Conservation (phyloP, 2,113 vertebrate species). For the Vicugna pacos region DNA sequence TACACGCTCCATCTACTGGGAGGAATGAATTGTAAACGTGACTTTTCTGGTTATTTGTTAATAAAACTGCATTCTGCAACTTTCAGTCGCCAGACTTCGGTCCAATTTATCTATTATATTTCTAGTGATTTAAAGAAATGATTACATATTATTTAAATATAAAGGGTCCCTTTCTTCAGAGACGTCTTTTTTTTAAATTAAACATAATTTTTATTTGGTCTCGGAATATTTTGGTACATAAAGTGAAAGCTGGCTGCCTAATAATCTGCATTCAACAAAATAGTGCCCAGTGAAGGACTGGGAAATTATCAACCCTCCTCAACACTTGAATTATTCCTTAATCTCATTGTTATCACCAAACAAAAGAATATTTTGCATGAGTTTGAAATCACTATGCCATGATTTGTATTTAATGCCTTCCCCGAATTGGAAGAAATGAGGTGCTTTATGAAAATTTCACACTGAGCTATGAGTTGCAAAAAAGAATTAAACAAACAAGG, state of each 20-base stretch:
- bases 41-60: not conserved
- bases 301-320: not conserved
- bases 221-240: conserved; percentile 19
- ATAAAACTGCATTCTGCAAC: not conserved
- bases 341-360: not conserved
- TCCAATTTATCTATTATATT: not conserved
- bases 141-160: not conserved
- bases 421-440: conserved; percentile 20
- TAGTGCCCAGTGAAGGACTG: not conserved
- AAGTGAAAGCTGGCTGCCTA: not conserved
- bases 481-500: conserved; percentile 3
- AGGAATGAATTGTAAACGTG: not conserved
- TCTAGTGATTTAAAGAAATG: not conserved
- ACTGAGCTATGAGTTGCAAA: not conserved
- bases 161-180: not conserved
- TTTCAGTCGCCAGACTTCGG: not conserved
- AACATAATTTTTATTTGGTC: conserved; percentile 54
- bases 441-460: conserved; percentile 47
- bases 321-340: not conserved
- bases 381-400: not conserved
- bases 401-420: not conserved
- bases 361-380: not conserved
- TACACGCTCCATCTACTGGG: not conserved
- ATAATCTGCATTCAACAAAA: conserved; percentile 14
- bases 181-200: not conserved